Evolutionary conservation across 1,140 invertebrate species (phyloP), one percentile per base, ranked within the genome.

Genomic region (Neoseiulus cucumeris): DNA sequence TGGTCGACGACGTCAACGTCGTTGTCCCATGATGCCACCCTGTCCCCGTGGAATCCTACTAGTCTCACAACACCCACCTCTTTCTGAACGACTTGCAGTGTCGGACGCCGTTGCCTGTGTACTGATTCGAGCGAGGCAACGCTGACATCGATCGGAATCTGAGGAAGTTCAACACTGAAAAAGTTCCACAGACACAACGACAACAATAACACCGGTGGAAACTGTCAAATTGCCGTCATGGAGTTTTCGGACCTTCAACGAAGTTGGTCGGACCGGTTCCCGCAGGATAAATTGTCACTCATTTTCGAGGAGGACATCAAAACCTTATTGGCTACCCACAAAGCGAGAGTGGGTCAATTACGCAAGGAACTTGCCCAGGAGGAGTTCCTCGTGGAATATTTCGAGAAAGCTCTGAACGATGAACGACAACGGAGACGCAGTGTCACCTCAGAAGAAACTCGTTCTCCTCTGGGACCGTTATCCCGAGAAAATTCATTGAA

Each of bases 271-370:
- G 51, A 59, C 22, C 51, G 51, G 14, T 59, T 59, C 22, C 51
- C 51, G 2, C 51, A 59, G 51, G 51, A 59, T 25, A 59, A 59
- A 25, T 25, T 59, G 22, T 59, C 51, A 20, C 22, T 59, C 17
- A 59, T 59, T 20, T 59, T 59, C 33, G 51, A 59, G 22, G 51
- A 59, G 51, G 51, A 59, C 9, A 59, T 59, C 25, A 59, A 59
- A 25, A 59, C 51, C 2, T 25, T 59, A 2, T 33, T 59, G 22
- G 9, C 51, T 25, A 59, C 51, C 14, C 51, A 59, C 22, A 59
- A 25, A 9, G 51, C 51, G 14, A 25, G 51, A 17, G 51, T 59
- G 14, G 51, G 25, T 17, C 51, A 59, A 33, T 25, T 59, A n/a
- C 51, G 51, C 33, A 59, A 59, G 22, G 51, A 59, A 59, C 51